Evolutionary conservation across 2,888 invertebrate genomes (phyloP), one percentile per base, ranked within the genome.

Genomic region (Cactoblastis cactorum): DNA sequence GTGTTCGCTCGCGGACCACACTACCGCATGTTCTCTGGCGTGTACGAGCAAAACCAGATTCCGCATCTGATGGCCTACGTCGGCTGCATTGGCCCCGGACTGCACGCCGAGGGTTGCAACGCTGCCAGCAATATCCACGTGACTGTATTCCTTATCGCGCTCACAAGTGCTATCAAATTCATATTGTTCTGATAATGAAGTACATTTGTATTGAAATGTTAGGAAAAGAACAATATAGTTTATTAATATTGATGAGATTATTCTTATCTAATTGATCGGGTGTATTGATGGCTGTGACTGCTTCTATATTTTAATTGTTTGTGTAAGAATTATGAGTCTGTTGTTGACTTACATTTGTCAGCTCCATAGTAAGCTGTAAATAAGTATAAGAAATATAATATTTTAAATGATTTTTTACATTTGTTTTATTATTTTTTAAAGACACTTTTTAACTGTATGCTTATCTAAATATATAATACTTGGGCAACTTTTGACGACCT

Each of bases 41-140:
- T 92, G 37, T 93, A 93, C 73, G 95, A 96, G 71, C 95, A 96
- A 84, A 93, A 92, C 71, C 93, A 92, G 69, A 92, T 96, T 56
- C 94, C 96, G 14, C 93, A 95, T 77, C 92, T 93, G 49, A 92
- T 94, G 86, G 92, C 90, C 22, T 95, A 92, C 74, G 94, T 94
- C 0, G 90, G 93, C 19, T 95, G 95, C 74, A 84, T 95, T 39
- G 95, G 95, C 0, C 73, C 83, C 41, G 92, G 91, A 0, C 61
- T 49, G 3, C 81, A 67, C 52, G 79, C 80, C 0, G 90, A 90
- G 58, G 53, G 47, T 54, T 57, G 54, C 32, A 61, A 61, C 24
- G 15, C 47, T 3, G 37, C 33, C 5, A 11, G 15, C 24, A 15
- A 37, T 17, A 15, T 43, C 11, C 43, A 43, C 15, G 28, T 17